Evolutionary conservation across 2,888 invertebrate genomes (phyloP), one percentile per base, ranked within the genome.

Genomic region (Tanaodytes sp.): DNA sequence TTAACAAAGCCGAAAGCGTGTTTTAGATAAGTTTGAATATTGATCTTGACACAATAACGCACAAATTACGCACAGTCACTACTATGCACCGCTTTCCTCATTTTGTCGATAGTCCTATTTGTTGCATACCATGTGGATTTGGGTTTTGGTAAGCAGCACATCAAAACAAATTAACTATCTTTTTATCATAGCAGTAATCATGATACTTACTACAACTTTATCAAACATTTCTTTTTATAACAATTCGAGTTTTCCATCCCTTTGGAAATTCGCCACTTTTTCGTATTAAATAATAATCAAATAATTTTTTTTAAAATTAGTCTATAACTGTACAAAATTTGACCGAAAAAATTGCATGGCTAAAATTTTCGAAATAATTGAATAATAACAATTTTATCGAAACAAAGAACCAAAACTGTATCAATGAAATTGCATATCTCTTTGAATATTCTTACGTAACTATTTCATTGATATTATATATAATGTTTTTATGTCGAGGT

Each of bases 41-140:
- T 23, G 23, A 48, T 52, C 33, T 57, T 30, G 49, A 75, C 68
- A 80, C 74, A n/a, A 76, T 75, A 76, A 81, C 72, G 79, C 80
- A 80, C 79, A 80, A 76, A 71, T 70, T 75, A 79, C 77, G 80
- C 80, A 81, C 79, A 79, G 76, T 81, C 79, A 78, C 82, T 80
- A 82, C 80, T 80, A 80, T 82, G 84, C 84, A 84, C 83, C 83
- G 84, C 83, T 84, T 84, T 83, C 82, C 83, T 83, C 80, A 84
- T 84, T 84, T 84, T 84, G 82, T 81, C 84, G 82, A 83, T 84
- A 84, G 84, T 84, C 84, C 82, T 84, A 84, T 84, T 84, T 84
- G 82, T 84, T 84, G 84, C 84, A 84, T 84, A 84, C 84, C 82
- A 84, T 84, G 84, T 84, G 84, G 84, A 84, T 84, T 84, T 84